These are phyloP conservation scores for Dynastes grantii DNA, from an alignment of 2,888 invertebrate species.

Conservation along the genomic window DNA sequence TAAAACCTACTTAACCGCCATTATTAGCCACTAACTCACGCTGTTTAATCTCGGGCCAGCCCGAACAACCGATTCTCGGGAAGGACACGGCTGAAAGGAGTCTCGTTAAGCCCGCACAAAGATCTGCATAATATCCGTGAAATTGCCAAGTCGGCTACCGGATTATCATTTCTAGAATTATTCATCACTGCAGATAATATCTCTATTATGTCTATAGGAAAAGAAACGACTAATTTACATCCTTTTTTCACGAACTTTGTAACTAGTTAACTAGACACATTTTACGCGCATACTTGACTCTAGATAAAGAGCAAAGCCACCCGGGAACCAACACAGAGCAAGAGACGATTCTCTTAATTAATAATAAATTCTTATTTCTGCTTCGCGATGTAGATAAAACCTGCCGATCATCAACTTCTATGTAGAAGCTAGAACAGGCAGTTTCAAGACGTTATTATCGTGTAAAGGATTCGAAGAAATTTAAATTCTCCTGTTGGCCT, in stretches of 20 bases:
- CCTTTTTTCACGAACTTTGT: background rate
- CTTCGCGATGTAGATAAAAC: too few species aligned
- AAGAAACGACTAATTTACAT: background rate
- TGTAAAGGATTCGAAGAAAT: constrained; percentile 1
- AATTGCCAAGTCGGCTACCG: constrained; percentile 35
- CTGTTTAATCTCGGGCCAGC: background rate
- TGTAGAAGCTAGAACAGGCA: background rate
- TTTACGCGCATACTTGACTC: background rate
- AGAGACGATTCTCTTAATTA: background rate
- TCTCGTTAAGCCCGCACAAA: constrained; percentile 26
- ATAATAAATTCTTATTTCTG: background rate
- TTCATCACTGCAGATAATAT: constrained; percentile 9
- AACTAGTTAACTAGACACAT: background rate
- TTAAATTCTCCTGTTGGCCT: background rate
- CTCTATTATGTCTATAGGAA: background rate
- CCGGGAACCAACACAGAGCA: background rate
- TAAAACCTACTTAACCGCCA: constrained; percentile 6
- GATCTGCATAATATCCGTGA: constrained; percentile 41
- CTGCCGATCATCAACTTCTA: background rate
- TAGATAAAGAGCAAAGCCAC: background rate
- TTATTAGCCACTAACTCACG: constrained; percentile 13
- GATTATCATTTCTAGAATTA: constrained; percentile 29
- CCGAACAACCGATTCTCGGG: background rate
- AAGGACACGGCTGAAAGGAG: constrained; percentile 11
- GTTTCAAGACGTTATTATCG: too few species aligned